These are phyloP conservation scores for Micromesistius poutassou DNA, from an alignment of 2,797 vertebrate genomes.

Conservation along the genomic window DNA sequence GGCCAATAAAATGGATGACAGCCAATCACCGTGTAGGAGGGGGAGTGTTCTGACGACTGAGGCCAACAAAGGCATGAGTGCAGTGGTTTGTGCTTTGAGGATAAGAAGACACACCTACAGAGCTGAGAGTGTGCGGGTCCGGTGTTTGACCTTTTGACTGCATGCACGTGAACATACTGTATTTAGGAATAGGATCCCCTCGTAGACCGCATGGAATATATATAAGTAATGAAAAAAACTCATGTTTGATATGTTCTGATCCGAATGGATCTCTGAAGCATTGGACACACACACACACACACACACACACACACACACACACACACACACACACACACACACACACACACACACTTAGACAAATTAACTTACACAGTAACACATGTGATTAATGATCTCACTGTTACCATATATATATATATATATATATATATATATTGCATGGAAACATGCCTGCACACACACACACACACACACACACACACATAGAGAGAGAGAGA, in stretches of 20 bases:
- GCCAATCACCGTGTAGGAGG: constrained; percentile 34
- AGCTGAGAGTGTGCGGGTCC: too few relatives aligned
- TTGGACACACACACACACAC: neutral
- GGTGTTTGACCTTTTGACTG: neutral
- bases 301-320: too few relatives aligned
- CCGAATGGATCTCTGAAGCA: neutral
- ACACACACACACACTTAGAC: constrained; percentile 9
- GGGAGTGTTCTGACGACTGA: constrained; percentile 19
- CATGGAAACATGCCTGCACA: neutral
- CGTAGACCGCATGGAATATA: neutral
- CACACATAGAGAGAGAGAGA: too few relatives aligned
- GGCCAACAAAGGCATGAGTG: constrained; percentile 40
- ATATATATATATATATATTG: too few relatives aligned
- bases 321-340: constrained; percentile 1
- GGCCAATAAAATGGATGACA: accelerated
- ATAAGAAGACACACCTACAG: neutral
- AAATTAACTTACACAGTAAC: neutral
- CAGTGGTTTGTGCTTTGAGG: neutral
- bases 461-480: too few relatives aligned
- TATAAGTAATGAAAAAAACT: neutral
- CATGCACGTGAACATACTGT: neutral
- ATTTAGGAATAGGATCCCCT: neutral
- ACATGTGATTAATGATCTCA: neutral
- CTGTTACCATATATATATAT: constrained; percentile 1
- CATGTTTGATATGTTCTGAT: neutral